Evolutionary conservation across 1,140 invertebrate species (phyloP).

Genomic region (Sweltsa coloradensis): DNA sequence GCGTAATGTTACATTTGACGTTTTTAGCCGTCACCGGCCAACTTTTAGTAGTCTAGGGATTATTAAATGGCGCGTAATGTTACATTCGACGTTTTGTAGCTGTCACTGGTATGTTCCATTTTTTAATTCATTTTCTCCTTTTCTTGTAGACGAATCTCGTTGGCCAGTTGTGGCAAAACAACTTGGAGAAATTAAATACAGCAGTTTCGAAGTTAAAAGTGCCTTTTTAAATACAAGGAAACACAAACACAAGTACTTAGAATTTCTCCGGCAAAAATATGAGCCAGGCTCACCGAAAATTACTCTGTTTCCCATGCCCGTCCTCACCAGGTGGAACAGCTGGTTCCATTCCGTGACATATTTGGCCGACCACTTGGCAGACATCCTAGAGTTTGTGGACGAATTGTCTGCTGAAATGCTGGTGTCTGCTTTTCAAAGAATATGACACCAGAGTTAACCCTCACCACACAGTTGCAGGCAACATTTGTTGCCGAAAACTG

Average conservation of each 20-base stretch:
- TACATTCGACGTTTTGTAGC: too few relatives aligned
- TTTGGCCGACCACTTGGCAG: neutral
- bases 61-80: too few relatives aligned
- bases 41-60: too few relatives aligned
- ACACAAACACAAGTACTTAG: neutral
- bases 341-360: conserved; percentile 1
- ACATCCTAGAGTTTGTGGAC: neutral
- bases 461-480: too few relatives aligned
- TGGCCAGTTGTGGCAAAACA: conserved; percentile 1
- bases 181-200: neutral
- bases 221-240: conserved; percentile 3
- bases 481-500: too few relatives aligned
- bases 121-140: too few relatives aligned
- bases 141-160: too few relatives aligned
- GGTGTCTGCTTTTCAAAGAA: too few relatives aligned
- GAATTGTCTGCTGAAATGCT: neutral
- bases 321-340: neutral
- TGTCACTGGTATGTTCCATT: too few relatives aligned
- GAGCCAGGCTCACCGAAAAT: neutral
- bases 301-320: conserved; percentile 2
- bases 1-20: too few relatives aligned
- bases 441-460: too few relatives aligned
- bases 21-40: too few relatives aligned
- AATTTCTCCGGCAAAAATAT: neutral
- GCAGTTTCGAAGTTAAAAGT: neutral